phyloP scores from a whole-genome alignment of 2,797 vertebrate genomes.

The Bryconaethiops microstoma region DNA sequence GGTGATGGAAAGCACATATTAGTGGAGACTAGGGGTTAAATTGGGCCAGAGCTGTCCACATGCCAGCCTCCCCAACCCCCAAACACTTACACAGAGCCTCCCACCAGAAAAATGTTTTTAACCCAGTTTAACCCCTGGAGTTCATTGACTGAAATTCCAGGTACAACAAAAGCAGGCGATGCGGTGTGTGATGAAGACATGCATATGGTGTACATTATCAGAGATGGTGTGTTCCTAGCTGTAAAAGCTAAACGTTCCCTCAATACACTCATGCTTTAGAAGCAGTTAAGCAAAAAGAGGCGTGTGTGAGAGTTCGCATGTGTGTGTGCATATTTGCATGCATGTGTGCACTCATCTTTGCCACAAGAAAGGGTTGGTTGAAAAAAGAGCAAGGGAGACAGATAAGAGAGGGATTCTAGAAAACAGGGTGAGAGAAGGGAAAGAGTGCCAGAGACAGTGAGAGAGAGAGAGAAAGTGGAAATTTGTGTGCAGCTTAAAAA shows the following conservation, averaged over 20 bases:
- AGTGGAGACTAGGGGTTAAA: not conserved
- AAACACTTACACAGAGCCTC: no score
- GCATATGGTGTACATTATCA: conserved; percentile 49
- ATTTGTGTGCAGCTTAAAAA: no score
- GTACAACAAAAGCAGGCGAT: conserved; percentile 21
- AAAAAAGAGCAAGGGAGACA: conserved; percentile 9
- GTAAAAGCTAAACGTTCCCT: conserved; percentile 25
- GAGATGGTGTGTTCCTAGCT: conserved; percentile 32
- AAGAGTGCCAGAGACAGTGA: conserved; percentile 7
- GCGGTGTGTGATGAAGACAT: not conserved
- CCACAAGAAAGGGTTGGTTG: conserved; percentile 9
- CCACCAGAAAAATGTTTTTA: no score
- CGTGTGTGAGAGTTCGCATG: conserved; percentile 31
- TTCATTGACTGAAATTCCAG: conserved; percentile 7
- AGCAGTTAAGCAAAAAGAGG: conserved; percentile 18
- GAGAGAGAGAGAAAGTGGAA: conserved; percentile 30
- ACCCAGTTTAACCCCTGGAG: no score
- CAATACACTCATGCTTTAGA: not conserved
- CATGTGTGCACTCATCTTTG: conserved; percentile 23
- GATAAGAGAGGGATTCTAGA: conserved; percentile 4
- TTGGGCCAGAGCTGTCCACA: no score
- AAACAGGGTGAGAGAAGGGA: conserved; percentile 6
- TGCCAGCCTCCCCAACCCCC: no score
- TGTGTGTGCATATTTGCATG: conserved; percentile 40
- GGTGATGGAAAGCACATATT: not conserved